Evolutionary conservation across 1,140 invertebrate genomes (phyloP).

Genomic region (Drosophila repleta): DNA sequence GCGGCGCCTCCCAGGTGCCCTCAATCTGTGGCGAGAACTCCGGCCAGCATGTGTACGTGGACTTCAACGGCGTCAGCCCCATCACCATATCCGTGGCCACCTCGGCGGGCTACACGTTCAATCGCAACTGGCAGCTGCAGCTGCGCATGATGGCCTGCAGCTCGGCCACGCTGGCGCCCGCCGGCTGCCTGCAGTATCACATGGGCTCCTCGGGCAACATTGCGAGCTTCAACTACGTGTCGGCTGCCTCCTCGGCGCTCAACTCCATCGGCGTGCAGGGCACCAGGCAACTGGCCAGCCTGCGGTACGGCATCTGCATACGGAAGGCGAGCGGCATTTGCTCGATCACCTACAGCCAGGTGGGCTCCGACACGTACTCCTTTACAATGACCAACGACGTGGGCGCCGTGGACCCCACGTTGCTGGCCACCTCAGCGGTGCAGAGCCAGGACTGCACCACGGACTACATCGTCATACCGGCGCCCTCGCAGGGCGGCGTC

Average conservation of each 20-base stretch:
- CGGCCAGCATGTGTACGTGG: slow-evolving; percentile 92
- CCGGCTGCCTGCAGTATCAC: slow-evolving; percentile 92
- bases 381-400: slow-evolving; percentile 90
- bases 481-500: slow-evolving; percentile 85
- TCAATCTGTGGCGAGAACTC: slow-evolving; percentile 91
- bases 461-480: slow-evolving; percentile 91
- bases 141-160: slow-evolving; percentile 90
- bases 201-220: slow-evolving; percentile 87
- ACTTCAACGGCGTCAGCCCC: slow-evolving; percentile 88
- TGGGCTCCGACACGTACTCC: slow-evolving; percentile 85
- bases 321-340: slow-evolving; percentile 74
- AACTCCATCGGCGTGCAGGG: slow-evolving; percentile 84
- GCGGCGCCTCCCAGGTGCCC: slow-evolving; percentile 88
- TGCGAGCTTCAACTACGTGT: slow-evolving; percentile 91
- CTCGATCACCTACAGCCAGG: slow-evolving; percentile 79
- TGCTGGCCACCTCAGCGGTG: slow-evolving; percentile 85
- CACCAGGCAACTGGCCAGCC: slow-evolving; percentile 89
- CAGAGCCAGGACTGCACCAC: slow-evolving; percentile 86
- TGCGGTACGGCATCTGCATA: slow-evolving; percentile 88
- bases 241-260: slow-evolving; percentile 84
- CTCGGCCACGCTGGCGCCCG: slow-evolving; percentile 86
- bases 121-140: slow-evolving; percentile 91
- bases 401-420: slow-evolving; percentile 85
- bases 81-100: slow-evolving; percentile 89
- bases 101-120: slow-evolving; percentile 86